Evolutionary conservation across 2,888 invertebrate species (phyloP).

Genomic region (Spodoptera littoralis): DNA sequence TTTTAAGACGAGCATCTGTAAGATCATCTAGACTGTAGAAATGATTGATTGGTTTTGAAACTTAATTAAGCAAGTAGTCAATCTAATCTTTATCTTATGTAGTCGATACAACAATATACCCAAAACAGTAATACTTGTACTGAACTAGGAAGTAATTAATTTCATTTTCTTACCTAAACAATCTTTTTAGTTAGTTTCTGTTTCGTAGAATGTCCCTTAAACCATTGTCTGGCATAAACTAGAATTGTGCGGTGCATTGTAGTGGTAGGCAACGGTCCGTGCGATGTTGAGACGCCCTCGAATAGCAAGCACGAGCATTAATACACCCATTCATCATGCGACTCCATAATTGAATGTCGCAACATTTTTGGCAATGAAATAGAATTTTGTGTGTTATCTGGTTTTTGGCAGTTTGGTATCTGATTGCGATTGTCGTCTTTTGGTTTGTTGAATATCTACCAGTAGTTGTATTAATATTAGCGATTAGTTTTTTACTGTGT

Average conservation of each 20-base stretch:
- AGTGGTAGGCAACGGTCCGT: conserved; percentile 48
- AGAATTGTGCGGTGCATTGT: conserved; percentile 47
- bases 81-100: too few relatives aligned
- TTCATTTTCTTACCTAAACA: not conserved
- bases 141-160: too few relatives aligned
- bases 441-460: not conserved
- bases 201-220: conserved; percentile 21
- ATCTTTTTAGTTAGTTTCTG: not conserved
- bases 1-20: too few relatives aligned
- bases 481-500: too few relatives aligned
- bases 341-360: conserved; percentile 52
- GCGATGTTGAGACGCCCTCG: conserved; percentile 51
- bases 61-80: too few relatives aligned
- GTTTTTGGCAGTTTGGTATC: conserved; percentile 32
- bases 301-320: conserved; percentile 44
- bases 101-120: too few relatives aligned
- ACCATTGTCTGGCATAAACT: conserved; percentile 50
- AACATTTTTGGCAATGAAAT: conserved; percentile 46
- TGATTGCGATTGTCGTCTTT: conserved; percentile 11
- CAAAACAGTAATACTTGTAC: too few relatives aligned
- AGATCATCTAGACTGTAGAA: too few relatives aligned
- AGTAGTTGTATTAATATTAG: not conserved
- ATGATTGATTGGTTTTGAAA: too few relatives aligned
- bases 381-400: conserved; percentile 38
- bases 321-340: conserved; percentile 53